phyloP scores from a whole-genome alignment of 2,797 vertebrate genomes.

The Gymnothorax reevesii region DNA sequence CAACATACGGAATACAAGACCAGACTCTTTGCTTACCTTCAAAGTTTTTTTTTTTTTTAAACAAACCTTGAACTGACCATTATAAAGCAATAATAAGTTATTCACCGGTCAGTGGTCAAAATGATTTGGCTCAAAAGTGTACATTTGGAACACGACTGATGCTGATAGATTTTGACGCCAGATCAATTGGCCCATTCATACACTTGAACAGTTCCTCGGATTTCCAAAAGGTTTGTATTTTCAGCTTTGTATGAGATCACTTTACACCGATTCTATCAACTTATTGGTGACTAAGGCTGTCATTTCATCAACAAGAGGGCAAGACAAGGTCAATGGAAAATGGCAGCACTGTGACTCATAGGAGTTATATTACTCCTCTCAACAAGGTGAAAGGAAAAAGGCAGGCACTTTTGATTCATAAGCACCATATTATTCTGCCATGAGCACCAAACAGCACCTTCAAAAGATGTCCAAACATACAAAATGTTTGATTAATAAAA shows the following conservation, averaged over 20 bases:
- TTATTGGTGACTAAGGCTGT: conserved; percentile 60
- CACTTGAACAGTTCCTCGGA: not conserved
- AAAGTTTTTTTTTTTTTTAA: too few relatives aligned
- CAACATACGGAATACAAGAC: too few relatives aligned
- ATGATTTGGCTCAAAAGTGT: too few relatives aligned
- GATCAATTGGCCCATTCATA: not conserved
- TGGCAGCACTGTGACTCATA: too few relatives aligned
- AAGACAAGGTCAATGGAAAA: too few relatives aligned
- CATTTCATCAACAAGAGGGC: conserved; percentile 49
- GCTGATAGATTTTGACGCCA: not conserved
- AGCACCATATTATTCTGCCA: not conserved
- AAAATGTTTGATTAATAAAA: not conserved
- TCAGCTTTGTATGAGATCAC: not conserved
- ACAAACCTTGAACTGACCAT: too few relatives aligned
- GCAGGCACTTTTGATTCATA: not conserved
- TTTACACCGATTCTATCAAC: conserved; percentile 60
- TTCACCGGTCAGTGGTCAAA: too few relatives aligned
- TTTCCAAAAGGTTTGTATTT: not conserved
- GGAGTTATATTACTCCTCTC: not conserved
- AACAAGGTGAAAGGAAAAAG: conserved; percentile 47
- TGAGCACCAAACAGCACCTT: not conserved
- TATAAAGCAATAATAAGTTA: too few relatives aligned
- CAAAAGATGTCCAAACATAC: not conserved
- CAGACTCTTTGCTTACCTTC: too few relatives aligned
- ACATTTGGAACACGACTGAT: not conserved